Evolutionary conservation across 2,888 invertebrate genomes (phyloP), one percentile per base, ranked within the genome.

Genomic region (Cyclophora albipunctata): DNA sequence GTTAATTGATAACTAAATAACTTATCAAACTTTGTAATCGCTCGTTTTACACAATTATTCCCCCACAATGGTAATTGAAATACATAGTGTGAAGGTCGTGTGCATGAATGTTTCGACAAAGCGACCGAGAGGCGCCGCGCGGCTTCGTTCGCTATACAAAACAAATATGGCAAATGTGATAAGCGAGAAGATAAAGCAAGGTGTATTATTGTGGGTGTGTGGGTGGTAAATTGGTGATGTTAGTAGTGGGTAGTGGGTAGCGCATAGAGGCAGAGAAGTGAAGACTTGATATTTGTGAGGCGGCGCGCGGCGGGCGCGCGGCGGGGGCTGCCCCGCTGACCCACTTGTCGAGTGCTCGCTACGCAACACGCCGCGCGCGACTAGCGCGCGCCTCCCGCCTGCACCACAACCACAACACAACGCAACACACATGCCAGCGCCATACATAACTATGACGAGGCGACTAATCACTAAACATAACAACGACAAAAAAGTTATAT

Each of bases 351-450:
- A 79, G 76, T 78, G 80, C 71, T 77, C 75, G 45, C 45, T 51
- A 72, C 84, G 81, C 84, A 85, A 85, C 85, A 84, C 85, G 81
- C 79, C 78, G 78, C 82, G 75, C 82, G 77, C 82, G 83, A 78
- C 78, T 77, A 74, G 80, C 79, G 76, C 75, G 58, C 41, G 43
- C 33, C 37, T 20, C 6, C 42, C 34, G 40, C 34, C 49, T 47
- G 56, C 60, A 53, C 33, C 53, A 55, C 55, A 57, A 61, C 50
- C 50, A 50, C 53, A 56, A 57, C 58, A 60, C 55, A 60, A 64
- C 63, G 56, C 57, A 52, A 56, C 55, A 57, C 52, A 55, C 54
- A 51, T 45, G 46, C 53, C 54, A 54, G 35, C 46, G 44, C 44
- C 41, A 43, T 34, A 45, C 42, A 42, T 7, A 40, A 45, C 33